Evolutionary conservation across 2,797 vertebrate genomes (phyloP).

Genomic region (Lateolabrax maculatus): DNA sequence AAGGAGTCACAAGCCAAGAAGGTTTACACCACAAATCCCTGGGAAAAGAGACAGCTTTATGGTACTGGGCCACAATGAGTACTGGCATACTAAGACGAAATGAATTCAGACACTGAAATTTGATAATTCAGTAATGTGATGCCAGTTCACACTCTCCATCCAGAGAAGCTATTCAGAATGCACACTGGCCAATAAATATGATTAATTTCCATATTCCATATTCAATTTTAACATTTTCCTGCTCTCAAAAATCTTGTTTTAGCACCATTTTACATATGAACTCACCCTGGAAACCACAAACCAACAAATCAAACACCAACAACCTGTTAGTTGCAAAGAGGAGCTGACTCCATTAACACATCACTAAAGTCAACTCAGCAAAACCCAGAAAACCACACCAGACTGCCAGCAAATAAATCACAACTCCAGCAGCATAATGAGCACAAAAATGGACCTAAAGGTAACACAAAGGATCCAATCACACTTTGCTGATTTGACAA

Average conservation of each 20-base stretch:
- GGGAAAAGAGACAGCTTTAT: background rate
- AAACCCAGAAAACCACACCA: background rate
- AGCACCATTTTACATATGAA: background rate
- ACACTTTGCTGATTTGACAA: background rate
- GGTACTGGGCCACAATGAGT: background rate
- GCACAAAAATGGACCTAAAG: background rate
- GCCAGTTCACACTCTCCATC: background rate
- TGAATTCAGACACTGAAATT: background rate
- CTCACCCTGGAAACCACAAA: background rate
- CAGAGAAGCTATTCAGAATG: background rate
- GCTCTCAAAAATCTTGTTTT: background rate
- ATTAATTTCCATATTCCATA: background rate
- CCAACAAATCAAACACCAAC: background rate
- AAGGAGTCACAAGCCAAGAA: background rate
- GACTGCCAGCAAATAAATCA: slow-evolving; percentile 12
- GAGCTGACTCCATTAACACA: slow-evolving; percentile 1
- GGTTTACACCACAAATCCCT: background rate
- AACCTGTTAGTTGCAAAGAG: background rate
- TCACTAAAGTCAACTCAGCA: slow-evolving; percentile 2
- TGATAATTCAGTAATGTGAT: background rate
- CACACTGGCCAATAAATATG: background rate
- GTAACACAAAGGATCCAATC: background rate
- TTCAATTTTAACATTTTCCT: background rate
- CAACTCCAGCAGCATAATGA: background rate
- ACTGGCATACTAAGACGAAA: background rate